phyloP scores from a whole-genome alignment of 2,888 invertebrate genomes.

The Chromoteleia sp. region DNA sequence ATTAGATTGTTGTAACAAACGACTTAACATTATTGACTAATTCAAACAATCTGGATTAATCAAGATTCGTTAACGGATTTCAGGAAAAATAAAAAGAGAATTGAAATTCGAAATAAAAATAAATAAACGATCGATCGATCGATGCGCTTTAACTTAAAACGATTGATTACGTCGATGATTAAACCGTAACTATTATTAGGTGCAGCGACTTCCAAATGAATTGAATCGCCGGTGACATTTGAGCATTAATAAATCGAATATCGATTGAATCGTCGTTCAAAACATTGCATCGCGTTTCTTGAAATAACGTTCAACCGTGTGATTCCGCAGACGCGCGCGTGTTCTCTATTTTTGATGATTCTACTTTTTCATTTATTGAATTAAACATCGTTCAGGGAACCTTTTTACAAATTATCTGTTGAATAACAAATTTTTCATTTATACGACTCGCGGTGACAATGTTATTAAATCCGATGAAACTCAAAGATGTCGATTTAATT shows the following conservation, averaged over 20 bases:
- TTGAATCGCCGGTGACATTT: slow-evolving; percentile 3
- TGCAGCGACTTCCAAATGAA: slow-evolving; percentile 30
- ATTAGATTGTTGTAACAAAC: too few species aligned
- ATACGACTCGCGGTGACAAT: slow-evolving; percentile 25
- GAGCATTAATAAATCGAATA: slow-evolving; percentile 22
- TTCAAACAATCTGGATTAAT: not conserved
- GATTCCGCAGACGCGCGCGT: not conserved
- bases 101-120: slow-evolving; percentile 16
- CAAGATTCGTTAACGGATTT: not conserved
- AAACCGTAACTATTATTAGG: slow-evolving; percentile 20
- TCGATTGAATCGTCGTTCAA: slow-evolving; percentile 23
- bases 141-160: slow-evolving; percentile 4
- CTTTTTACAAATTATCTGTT: slow-evolving; percentile 19
- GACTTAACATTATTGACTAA: not conserved
- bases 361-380: slow-evolving; percentile 15
- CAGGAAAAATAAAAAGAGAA: slow-evolving; percentile 3
- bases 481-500: slow-evolving; percentile 23
- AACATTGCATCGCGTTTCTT: slow-evolving; percentile 5
- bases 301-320: slow-evolving; percentile 7
- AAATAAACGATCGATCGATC: not conserved
- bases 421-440: slow-evolving; percentile 19
- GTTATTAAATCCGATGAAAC: slow-evolving; percentile 28
- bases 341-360: slow-evolving; percentile 21
- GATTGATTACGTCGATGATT: slow-evolving; percentile 34
- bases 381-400: slow-evolving; percentile 30